Evolutionary conservation across 1,140 invertebrate species (phyloP).

Genomic region (Cydia fagiglandana): DNA sequence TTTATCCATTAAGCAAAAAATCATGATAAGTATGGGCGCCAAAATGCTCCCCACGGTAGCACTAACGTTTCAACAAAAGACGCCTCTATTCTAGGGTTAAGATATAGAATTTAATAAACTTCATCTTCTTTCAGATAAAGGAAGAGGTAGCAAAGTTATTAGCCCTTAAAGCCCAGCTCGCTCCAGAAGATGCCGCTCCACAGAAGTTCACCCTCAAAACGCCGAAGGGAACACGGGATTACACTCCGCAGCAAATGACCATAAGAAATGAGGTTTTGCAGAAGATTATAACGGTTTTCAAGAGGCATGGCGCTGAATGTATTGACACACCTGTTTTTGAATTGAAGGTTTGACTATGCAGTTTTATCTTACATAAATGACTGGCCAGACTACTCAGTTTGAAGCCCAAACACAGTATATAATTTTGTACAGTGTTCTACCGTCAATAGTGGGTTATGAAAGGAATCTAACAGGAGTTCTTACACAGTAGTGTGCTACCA

Average conservation of each 20-base stretch:
- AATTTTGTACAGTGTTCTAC: too few relatives aligned
- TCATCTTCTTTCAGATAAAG: conserved; percentile 55
- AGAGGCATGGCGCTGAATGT: conserved; percentile 98
- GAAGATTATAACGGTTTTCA: conserved; percentile 95
- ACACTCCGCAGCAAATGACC: conserved; percentile 96
- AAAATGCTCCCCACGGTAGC: too few relatives aligned
- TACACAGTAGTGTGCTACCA: too few relatives aligned
- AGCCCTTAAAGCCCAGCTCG: conserved; percentile 87
- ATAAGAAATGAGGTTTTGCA: conserved; percentile 93
- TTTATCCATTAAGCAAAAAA: too few relatives aligned
- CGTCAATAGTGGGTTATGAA: too few relatives aligned
- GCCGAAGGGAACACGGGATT: conserved; percentile 98
- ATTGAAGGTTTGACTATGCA: conserved; percentile 86
- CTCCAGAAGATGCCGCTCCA: conserved; percentile 75
- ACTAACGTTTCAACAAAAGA: too few relatives aligned
- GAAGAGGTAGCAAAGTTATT: conserved; percentile 91
- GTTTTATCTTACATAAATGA: neutral
- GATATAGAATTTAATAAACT: neutral
- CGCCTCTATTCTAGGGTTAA: neutral
- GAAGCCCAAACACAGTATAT: too few relatives aligned
- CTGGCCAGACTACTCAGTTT: neutral
- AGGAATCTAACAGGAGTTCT: too few relatives aligned
- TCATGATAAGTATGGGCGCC: too few relatives aligned
- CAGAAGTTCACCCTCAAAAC: conserved; percentile 94
- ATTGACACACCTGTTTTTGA: conserved; percentile 99